These are phyloP conservation scores for Listrodromus nycthemerus DNA, from an alignment of 2,888 invertebrate species.

Conservation along the genomic window DNA sequence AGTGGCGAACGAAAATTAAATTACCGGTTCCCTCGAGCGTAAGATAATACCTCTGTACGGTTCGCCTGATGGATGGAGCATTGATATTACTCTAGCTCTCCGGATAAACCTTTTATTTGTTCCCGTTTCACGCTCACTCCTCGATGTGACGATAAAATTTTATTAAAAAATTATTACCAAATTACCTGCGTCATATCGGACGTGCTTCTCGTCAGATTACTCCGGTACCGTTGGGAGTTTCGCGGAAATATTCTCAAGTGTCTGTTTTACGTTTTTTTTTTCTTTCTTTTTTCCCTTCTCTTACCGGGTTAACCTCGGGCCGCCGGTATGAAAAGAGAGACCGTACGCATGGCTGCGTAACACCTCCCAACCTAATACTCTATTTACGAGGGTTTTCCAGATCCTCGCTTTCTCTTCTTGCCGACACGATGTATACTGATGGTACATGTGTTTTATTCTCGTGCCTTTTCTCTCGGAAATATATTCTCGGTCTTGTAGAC, in stretches of 20 bases:
- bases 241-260: not conserved
- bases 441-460: not conserved
- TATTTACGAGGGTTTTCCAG: constrained; percentile 10
- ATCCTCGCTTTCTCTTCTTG: not conserved
- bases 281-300: not conserved
- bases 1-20: constrained; percentile 9
- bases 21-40: not conserved
- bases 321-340: not conserved
- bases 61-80: not conserved
- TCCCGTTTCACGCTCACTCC: not conserved
- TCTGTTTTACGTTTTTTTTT: not conserved
- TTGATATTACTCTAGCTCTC: not conserved
- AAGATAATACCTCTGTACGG: not conserved
- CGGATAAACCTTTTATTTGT: not conserved
- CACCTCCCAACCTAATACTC: constrained; percentile 7
- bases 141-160: not conserved
- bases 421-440: not conserved
- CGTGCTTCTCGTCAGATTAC: too few relatives aligned
- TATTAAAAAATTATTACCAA: too few relatives aligned
- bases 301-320: not conserved
- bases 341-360: constrained; percentile 1
- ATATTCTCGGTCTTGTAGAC: not conserved
- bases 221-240: too few relatives aligned
- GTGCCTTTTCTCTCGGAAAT: not conserved
- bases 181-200: too few relatives aligned